Evolutionary conservation across 2,888 invertebrate genomes (phyloP).

Genomic region (Sialis fuliginosa): DNA sequence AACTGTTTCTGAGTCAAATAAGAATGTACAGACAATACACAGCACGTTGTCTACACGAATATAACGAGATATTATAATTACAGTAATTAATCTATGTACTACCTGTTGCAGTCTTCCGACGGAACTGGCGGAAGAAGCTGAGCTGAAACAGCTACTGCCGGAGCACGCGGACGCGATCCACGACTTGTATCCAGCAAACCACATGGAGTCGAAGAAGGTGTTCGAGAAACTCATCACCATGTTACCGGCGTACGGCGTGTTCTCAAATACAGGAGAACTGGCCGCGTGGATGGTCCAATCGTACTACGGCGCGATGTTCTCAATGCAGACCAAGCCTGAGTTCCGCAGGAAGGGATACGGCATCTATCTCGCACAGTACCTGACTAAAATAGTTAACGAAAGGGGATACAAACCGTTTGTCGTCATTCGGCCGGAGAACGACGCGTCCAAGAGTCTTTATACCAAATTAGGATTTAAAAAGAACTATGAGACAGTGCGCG

Average conservation of each 20-base stretch:
- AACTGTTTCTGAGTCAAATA: too few relatives aligned
- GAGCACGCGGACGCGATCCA: constrained; percentile 70
- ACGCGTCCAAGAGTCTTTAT: constrained; percentile 69
- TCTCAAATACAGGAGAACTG: constrained; percentile 47
- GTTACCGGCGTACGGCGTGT: constrained; percentile 67
- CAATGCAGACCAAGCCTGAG: constrained; percentile 58
- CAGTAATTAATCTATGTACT: too few relatives aligned
- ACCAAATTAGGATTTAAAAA: constrained; percentile 67
- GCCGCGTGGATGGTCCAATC: constrained; percentile 87
- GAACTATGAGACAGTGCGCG: constrained; percentile 63
- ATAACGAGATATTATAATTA: too few relatives aligned
- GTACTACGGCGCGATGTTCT: constrained; percentile 83
- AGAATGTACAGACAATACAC: too few relatives aligned
- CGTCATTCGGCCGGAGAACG: constrained; percentile 73
- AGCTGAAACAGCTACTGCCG: constrained; percentile 55
- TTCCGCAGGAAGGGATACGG: constrained; percentile 38
- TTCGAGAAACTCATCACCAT: constrained; percentile 63
- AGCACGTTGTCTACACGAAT: too few relatives aligned
- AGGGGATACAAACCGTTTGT: constrained; percentile 72
- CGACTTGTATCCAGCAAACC: constrained; percentile 74
- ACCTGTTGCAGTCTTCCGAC: constrained; percentile 26
- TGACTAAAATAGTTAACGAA: constrained; percentile 45
- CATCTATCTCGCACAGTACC: constrained; percentile 49
- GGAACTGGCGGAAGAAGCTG: constrained; percentile 39
- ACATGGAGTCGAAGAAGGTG: constrained; percentile 70